These are phyloP conservation scores for Solea senegalensis DNA, from an alignment of 2,113 vertebrate genomes.

Conservation along the genomic window DNA sequence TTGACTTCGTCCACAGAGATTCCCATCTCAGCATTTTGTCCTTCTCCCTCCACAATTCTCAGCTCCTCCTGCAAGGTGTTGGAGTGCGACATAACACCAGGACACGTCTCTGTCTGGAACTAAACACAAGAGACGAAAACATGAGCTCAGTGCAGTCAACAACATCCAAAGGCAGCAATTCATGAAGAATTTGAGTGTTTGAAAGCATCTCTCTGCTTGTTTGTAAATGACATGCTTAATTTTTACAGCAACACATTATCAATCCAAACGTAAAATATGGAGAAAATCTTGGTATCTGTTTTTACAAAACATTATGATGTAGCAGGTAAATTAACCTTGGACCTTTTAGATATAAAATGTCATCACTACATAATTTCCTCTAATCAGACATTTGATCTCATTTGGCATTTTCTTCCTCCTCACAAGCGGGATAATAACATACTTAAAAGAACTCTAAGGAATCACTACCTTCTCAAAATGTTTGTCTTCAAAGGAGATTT, in stretches of 20 bases:
- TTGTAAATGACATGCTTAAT: too few species aligned
- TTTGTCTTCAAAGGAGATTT: conserved; percentile 97
- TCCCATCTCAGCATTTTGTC: conserved; percentile 85
- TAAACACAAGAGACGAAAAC: conserved; percentile 55
- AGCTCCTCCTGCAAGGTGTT: conserved; percentile 95
- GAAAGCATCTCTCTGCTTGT: too few species aligned
- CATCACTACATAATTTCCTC: too few species aligned
- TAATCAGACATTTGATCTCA: background rate
- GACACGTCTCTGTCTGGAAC: conserved; percentile 93
- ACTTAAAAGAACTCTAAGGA: background rate
- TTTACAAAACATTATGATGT: too few species aligned
- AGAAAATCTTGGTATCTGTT: too few species aligned
- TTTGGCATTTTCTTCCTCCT: too few species aligned
- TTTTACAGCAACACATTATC: too few species aligned
- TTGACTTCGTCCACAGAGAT: conserved; percentile 94
- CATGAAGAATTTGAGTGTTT: too few species aligned
- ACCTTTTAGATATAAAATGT: too few species aligned
- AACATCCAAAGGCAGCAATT: too few species aligned
- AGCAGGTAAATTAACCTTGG: too few species aligned
- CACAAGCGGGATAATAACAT: background rate
- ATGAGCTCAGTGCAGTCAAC: background rate
- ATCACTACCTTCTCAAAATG: conserved; percentile 92
- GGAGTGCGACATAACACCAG: conserved; percentile 85
- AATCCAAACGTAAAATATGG: too few species aligned
- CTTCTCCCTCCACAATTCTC: conserved; percentile 95